A percentile compares a stretch with the other conserved stretches of the same genome.
Conservation (phyloP, 53 echinoderm and acorn worm species). For the Zoroaster sp. region DNA sequence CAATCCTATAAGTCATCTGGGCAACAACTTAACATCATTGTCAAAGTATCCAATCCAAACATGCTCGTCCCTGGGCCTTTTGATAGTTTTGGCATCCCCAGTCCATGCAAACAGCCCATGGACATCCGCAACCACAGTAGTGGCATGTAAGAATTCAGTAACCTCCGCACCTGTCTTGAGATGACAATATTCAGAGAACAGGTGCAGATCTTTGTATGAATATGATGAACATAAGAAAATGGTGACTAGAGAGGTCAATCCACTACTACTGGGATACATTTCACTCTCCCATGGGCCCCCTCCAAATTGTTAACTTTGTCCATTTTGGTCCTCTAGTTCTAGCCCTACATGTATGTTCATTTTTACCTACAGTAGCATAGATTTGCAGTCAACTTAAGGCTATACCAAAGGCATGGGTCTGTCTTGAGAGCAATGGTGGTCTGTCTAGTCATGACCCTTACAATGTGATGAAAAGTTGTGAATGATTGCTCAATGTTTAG, state of each 20-base stretch:
- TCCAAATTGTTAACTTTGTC: not conserved
- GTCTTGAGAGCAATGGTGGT: not conserved
- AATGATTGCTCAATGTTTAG: not conserved
- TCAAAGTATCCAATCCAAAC: constrained; percentile 49
- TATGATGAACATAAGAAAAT: not conserved
- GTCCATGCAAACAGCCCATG: constrained; percentile 43
- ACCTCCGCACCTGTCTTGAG: constrained; percentile 26
- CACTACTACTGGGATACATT: not conserved
- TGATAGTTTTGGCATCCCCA: constrained; percentile 52
- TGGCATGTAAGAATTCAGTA: constrained; percentile 3
- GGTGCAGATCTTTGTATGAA: constrained; percentile 3
- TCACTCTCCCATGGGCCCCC: not conserved
- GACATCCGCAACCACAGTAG: constrained; percentile 1
- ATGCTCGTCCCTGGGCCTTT: constrained; percentile 8
- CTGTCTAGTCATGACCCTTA: not conserved
- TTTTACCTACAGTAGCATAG: too few species aligned
- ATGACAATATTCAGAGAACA: constrained; percentile 41
- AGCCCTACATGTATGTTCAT: not conserved
- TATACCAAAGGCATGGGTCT: not conserved
- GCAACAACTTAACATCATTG: constrained; percentile 23
- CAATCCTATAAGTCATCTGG: constrained; percentile 21
- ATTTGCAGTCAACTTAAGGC: not conserved
- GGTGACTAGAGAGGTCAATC: constrained; percentile 10
- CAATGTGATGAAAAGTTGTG: not conserved
- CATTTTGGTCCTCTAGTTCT: not conserved